phyloP scores from a whole-genome alignment of 2,113 vertebrate genomes.

The Ptychochromis oligacanthus region DNA sequence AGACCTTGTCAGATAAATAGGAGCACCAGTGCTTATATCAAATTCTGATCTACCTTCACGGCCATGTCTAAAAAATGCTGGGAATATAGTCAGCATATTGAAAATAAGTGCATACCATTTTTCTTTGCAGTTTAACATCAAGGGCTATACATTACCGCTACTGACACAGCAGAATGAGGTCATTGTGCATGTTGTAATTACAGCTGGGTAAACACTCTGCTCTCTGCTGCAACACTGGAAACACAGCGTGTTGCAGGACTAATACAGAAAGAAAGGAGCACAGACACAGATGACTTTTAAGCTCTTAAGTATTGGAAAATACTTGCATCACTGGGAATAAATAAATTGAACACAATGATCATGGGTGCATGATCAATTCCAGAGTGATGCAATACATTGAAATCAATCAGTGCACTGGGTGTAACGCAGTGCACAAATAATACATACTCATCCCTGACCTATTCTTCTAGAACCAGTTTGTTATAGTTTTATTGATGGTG shows the following conservation, averaged over 20 bases:
- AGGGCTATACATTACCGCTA: conserved; percentile 61
- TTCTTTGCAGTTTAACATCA: conserved; percentile 64
- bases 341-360: conserved; percentile 50
- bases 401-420: conserved; percentile 12
- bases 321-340: conserved; percentile 43
- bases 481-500: conserved; percentile 42
- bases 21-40: conserved; percentile 66
- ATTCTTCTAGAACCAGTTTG: conserved; percentile 17
- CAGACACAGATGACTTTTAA: neutral
- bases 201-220: conserved; percentile 64
- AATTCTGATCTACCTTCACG: conserved; percentile 60
- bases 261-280: neutral
- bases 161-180: conserved; percentile 75
- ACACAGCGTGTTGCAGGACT: neutral
- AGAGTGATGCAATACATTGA: neutral
- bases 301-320: conserved; percentile 19
- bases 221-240: conserved; percentile 37
- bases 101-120: conserved; percentile 62
- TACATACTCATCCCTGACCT: conserved; percentile 34
- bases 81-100: conserved; percentile 68
- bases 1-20: conserved; percentile 63
- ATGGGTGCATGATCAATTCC: conserved; percentile 20
- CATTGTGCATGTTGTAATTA: conserved; percentile 71
- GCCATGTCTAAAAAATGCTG: conserved; percentile 45
- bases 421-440: neutral